Base-by-base conservation (phyloP, 2,797 vertebrate genomes). In the Podargus strigoides region DNA sequence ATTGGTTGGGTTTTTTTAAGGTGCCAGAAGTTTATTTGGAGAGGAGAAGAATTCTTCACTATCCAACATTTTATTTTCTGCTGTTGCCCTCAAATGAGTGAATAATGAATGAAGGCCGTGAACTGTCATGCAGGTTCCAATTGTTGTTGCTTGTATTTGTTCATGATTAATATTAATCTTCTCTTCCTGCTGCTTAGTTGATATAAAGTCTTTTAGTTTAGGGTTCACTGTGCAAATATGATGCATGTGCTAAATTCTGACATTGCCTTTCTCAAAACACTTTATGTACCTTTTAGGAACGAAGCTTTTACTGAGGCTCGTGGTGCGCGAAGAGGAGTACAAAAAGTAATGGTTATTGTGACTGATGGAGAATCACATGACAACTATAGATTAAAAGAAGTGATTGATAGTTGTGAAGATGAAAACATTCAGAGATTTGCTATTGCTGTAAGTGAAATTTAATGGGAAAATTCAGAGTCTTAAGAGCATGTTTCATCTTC, bases 341-440 rank as follows among this genome's bases (percentile, higher is more conserved):
- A 99, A 87, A 99, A 99, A 96, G 98, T 99, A 81, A 99, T 99
- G 99, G 98, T 99, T 89, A 99, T 99, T 75, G 98, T 99, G 95
- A 99, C 99, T 6, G 99, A 99, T 32, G 99, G 99, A 47, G 99
- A 99, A 97, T 99, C 99, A 46, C 99, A 99, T 42, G 99, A 99
- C 96, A 98, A 95, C 87, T 83, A 98, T 79, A 95, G 87, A 30
- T 97, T 99, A 28, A 26, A 97, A 6, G 11, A 82, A 7, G 98
- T 99, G 94, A 99, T 99, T 36, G 7, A 93, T 18, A 91, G 98
- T 8, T 99, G 99, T 73, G 97, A 99, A 21, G 15, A 97, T 0
- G 98, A 99, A 77, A 96, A 91, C 82, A 99, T 99, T 87, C 98
- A 99, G 97, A 98, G 99, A 89, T 99, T 99, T 96, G 98, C 99